Evolutionary conservation across 2,888 invertebrate species (phyloP), one percentile per base, ranked within the genome.

Genomic region (Volucella inflata): DNA sequence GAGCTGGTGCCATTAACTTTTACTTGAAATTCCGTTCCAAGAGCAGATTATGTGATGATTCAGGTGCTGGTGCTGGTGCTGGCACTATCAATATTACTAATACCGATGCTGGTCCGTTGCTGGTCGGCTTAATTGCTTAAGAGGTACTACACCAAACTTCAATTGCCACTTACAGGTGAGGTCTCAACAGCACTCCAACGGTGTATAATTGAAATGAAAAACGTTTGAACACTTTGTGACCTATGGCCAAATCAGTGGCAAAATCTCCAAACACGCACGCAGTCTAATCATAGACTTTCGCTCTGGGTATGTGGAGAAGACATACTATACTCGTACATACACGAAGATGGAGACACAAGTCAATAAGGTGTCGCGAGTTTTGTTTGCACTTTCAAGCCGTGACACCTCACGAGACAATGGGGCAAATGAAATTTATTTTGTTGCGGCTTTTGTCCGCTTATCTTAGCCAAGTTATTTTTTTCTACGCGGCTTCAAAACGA

Each of bases 241-340:
- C 74, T 78, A 59, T 44, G 62, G 68, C 51, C 68, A 68, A 68
- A 79, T 78, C 83, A 48, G 79, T 71, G 46, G 74, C 74, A 68
- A 78, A 77, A 78, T 80, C 53, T 68, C 59, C 53, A 30, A 50
- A 46, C 40, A 9, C 64, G 44, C 55, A 36, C 30, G 30, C 30
- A 30, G 1, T 30, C 4, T 6, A 30, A 4, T 30, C 0, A 62
- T 40, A 65, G 40, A 77, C 79, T 83, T 83, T 83, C 83, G 79
- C 83, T 78, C 10, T 67, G 55, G 46, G 55, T 62, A 81, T 65
- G 51, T 30, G 17, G 30, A 6, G 30, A 30, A 30, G 30, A 30
- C 48, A 10, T n/a, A n/a, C n/a, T n/a, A n/a, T n/a, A n/a, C n/a
- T n/a, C n/a, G n/a, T n/a, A n/a, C n/a, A n/a, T 48, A 70, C 30